phyloP scores from a whole-genome alignment of 2,888 invertebrate genomes.

The Augiades crinisus region DNA sequence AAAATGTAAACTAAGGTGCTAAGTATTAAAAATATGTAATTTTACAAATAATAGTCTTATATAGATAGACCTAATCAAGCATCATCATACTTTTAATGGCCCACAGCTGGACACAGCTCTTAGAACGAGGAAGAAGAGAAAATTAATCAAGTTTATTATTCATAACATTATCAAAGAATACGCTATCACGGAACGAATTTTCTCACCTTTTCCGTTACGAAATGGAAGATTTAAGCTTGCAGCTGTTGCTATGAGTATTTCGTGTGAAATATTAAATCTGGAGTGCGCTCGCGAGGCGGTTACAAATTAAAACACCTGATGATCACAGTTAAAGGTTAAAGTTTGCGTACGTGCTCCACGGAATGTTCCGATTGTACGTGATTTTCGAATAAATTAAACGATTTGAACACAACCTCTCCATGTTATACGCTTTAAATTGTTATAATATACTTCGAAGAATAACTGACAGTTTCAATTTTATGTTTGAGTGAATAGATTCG shows the following conservation, averaged over 20 bases:
- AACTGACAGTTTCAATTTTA: too few relatives aligned
- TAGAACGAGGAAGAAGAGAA: too few relatives aligned
- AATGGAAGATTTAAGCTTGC: conserved; percentile 53
- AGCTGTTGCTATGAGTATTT: conserved; percentile 57
- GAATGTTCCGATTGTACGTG: conserved; percentile 15
- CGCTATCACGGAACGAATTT: conserved; percentile 14
- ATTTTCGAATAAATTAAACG: conserved; percentile 23
- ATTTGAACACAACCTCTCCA: conserved; percentile 9
- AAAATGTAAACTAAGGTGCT: too few relatives aligned
- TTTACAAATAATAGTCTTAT: too few relatives aligned
- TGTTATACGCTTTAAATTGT: too few relatives aligned
- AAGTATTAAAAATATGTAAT: too few relatives aligned
- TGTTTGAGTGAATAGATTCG: too few relatives aligned
- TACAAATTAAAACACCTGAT: conserved; percentile 58
- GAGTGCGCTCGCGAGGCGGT: conserved; percentile 46
- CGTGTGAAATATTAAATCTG: conserved; percentile 63
- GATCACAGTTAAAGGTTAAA: conserved; percentile 39
- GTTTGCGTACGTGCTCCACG: conserved; percentile 22
- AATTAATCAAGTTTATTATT: not conserved
- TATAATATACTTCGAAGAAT: too few relatives aligned
- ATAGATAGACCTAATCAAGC: too few relatives aligned
- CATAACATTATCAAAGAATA: not conserved
- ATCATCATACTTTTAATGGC: too few relatives aligned
- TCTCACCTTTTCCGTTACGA: conserved; percentile 8
- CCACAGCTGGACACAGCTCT: too few relatives aligned